Conservation (phyloP, 1,140 invertebrate genomes). For the Paramacrobiotus metropolitanus region DNA sequence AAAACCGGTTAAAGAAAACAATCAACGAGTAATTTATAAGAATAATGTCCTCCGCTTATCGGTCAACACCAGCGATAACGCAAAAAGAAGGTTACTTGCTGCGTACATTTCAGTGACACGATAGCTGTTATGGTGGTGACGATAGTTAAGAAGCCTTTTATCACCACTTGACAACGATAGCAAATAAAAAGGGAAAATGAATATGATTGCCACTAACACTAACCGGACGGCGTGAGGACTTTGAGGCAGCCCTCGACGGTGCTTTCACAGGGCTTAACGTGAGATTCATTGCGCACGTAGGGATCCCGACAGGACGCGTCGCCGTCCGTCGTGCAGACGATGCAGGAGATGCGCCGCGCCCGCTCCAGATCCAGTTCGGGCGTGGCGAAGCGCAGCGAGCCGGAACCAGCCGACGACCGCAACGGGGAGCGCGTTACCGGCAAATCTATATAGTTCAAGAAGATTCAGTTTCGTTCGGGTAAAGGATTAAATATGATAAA, state of each 20-base stretch:
- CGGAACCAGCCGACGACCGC: neutral
- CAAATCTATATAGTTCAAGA: neutral
- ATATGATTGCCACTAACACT: too few species aligned
- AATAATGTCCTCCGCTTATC: too few species aligned
- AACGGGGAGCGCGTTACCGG: neutral
- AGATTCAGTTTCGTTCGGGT: neutral
- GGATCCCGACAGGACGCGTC: neutral
- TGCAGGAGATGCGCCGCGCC: neutral
- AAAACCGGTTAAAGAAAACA: too few species aligned
- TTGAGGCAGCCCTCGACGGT: slow-evolving; percentile 1
- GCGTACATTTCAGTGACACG: too few species aligned
- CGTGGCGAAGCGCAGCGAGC: neutral
- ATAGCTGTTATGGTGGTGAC: too few species aligned
- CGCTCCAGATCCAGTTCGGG: too few species aligned
- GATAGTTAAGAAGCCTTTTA: too few species aligned
- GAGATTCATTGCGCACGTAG: neutral
- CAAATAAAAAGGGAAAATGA: too few species aligned
- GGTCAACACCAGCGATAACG: too few species aligned
- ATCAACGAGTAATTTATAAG: too few species aligned
- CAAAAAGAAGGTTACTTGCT: too few species aligned
- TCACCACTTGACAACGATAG: too few species aligned
- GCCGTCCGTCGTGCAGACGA: slow-evolving; percentile 1
- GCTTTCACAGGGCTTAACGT: neutral
- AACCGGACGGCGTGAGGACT: neutral
- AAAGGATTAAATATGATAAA: neutral